Evolutionary conservation across 2,888 invertebrate species (phyloP), one percentile per base, ranked within the genome.

Genomic region (Shargacucullia verbasci): DNA sequence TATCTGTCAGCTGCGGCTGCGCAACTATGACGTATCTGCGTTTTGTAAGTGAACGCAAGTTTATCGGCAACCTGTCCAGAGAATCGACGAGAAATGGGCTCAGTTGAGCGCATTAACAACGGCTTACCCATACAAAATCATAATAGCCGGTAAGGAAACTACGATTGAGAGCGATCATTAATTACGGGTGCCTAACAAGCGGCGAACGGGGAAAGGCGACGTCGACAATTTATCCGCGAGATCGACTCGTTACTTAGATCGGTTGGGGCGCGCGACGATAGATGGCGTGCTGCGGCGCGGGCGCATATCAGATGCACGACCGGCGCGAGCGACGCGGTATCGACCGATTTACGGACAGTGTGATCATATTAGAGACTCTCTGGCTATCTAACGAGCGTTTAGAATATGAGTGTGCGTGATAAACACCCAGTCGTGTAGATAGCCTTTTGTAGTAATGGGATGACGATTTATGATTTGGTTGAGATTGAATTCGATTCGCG

Each of bases 201-300:
- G 81, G 79, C 77, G 79, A 81, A 82, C 82, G 82, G 87, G 82
- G 83, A 84, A 84, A 84, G 84, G 83, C 82, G 86, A 85, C 85
- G 83, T 81, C 77, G 79, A 79, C 87, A 86, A 90, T 90, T 88
- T 91, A 90, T 89, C 88, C 90, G 82, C 73, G 71, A 84, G 84
- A 89, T 88, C 89, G 86, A 83, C 85, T 87, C 85, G 89, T 90
- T 91, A 91, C 89, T 91, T 89, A 91, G 91, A 92, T 92, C 90
- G 85, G 81, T 70, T 73, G 75, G 68, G 66, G 60, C 76, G 73
- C 73, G 85, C 84, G 88, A 84, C 91, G 91, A 88, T 89, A 91
- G 91, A 90, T 90, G 90, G 89, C 88, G 86, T 79, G 78, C 83
- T 64, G 75, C 70, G 75, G 79, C 75, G 74, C 66, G 59, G 54